phyloP scores from a whole-genome alignment of 2,113 vertebrate species.

The Calypte anna region DNA sequence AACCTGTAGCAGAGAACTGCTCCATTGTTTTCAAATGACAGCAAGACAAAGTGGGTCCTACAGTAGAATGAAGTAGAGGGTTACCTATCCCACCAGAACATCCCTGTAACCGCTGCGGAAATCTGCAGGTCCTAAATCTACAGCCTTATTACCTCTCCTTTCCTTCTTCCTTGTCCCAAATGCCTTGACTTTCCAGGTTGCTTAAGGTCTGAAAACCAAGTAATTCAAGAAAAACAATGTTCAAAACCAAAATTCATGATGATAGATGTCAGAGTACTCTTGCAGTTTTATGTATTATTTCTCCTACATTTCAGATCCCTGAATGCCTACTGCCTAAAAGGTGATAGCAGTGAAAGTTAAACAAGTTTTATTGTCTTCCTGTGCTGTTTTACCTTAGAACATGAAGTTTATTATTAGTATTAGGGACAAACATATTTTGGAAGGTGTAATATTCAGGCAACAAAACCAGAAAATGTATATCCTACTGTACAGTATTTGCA shows the following conservation, averaged over 20 bases:
- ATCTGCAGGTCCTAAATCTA: neutral
- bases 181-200: neutral
- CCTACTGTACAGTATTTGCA: neutral
- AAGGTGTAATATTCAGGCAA: neutral
- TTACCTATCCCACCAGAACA: neutral
- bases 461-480: neutral
- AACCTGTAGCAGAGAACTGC: neutral
- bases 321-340: neutral
- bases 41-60: neutral
- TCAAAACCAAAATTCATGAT: neutral
- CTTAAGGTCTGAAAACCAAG: neutral
- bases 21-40: neutral
- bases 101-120: neutral
- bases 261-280: neutral
- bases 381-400: neutral
- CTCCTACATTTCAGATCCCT: neutral
- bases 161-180: neutral
- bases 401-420: neutral
- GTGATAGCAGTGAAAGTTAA: neutral
- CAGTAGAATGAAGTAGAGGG: neutral
- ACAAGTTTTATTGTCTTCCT: neutral
- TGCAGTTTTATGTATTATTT: neutral
- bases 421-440: neutral
- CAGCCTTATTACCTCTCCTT: neutral
- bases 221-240: neutral